Evolutionary conservation across 1,140 invertebrate genomes (phyloP).

Genomic region (Arctopsyche grandis): DNA sequence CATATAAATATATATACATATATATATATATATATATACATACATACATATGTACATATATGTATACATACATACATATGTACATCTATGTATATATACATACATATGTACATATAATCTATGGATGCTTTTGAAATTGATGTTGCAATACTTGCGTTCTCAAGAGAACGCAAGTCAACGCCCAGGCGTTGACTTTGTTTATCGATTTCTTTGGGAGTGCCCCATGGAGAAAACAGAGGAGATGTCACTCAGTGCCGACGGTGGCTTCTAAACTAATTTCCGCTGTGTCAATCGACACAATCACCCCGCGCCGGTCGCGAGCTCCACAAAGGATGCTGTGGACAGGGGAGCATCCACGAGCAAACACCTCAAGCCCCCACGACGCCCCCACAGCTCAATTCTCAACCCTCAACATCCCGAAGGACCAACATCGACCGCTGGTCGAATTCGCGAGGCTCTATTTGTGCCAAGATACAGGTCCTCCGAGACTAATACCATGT

Average conservation of each 20-base stretch:
- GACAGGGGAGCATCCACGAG: not conserved
- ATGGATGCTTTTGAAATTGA: not conserved
- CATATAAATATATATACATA: too few relatives aligned
- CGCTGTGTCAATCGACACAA: slow-evolving; percentile 54
- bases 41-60: too few relatives aligned
- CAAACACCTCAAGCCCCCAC: not conserved
- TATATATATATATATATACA: too few relatives aligned
- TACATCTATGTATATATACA: not conserved
- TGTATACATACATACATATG: not conserved
- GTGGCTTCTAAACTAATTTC: slow-evolving; percentile 53
- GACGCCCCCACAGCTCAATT: not conserved
- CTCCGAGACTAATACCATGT: too few relatives aligned
- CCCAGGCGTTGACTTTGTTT: not conserved
- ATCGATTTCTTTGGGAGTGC: slow-evolving; percentile 2
- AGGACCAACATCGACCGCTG: too few relatives aligned
- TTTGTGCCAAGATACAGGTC: too few relatives aligned
- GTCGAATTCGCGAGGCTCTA: too few relatives aligned
- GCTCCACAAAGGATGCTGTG: slow-evolving; percentile 48
- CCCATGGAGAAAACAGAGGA: slow-evolving; percentile 32
- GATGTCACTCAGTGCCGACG: slow-evolving; percentile 47
- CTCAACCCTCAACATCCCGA: too few relatives aligned
- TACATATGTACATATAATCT: not conserved
- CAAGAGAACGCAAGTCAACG: too few relatives aligned
- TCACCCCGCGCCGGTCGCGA: slow-evolving; percentile 45
- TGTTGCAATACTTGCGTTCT: too few relatives aligned